Evolutionary conservation across 2,888 invertebrate genomes (phyloP).

Genomic region (Oxystoma pomonae): DNA sequence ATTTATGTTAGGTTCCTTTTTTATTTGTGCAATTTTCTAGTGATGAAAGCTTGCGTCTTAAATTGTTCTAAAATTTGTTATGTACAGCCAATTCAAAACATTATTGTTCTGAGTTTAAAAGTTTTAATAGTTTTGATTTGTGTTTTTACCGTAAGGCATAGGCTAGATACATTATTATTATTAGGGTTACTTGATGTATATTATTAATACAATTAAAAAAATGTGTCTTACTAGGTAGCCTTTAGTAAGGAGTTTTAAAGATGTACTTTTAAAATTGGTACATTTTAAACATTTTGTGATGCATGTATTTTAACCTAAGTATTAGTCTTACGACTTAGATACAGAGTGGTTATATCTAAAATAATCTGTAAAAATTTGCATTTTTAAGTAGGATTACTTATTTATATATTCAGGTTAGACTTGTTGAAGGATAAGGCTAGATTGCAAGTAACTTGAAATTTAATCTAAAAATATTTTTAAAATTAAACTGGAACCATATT

Average conservation of each 20-base stretch:
- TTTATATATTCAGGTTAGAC: slow-evolving; percentile 33
- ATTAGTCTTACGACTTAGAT: slow-evolving; percentile 34
- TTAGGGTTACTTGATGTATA: slow-evolving; percentile 40
- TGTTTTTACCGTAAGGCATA: slow-evolving; percentile 36
- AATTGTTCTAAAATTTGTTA: slow-evolving; percentile 1
- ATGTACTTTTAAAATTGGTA: slow-evolving; percentile 32
- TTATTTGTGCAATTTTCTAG: background rate
- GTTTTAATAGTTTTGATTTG: slow-evolving; percentile 21
- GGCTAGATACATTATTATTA: slow-evolving; percentile 35
- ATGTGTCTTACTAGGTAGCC: slow-evolving; percentile 47
- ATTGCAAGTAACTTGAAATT: slow-evolving; percentile 14
- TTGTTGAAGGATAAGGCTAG: slow-evolving; percentile 26
- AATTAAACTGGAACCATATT: no score
- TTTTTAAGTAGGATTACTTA: slow-evolving; percentile 44
- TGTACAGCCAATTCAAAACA: background rate
- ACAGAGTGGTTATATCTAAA: slow-evolving; percentile 23
- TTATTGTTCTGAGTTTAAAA: slow-evolving; percentile 28
- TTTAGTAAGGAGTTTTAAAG: slow-evolving; percentile 33
- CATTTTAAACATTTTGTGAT: slow-evolving; percentile 36
- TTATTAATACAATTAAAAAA: slow-evolving; percentile 32
- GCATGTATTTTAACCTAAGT: slow-evolving; percentile 40
- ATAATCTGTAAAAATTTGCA: slow-evolving; percentile 37
- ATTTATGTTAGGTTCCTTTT: slow-evolving; percentile 1
- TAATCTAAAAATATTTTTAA: no score
- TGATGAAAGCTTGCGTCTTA: slow-evolving; percentile 5